Conservation (phyloP, 2,113 vertebrate species). For the Lipotes vexillifer region DNA sequence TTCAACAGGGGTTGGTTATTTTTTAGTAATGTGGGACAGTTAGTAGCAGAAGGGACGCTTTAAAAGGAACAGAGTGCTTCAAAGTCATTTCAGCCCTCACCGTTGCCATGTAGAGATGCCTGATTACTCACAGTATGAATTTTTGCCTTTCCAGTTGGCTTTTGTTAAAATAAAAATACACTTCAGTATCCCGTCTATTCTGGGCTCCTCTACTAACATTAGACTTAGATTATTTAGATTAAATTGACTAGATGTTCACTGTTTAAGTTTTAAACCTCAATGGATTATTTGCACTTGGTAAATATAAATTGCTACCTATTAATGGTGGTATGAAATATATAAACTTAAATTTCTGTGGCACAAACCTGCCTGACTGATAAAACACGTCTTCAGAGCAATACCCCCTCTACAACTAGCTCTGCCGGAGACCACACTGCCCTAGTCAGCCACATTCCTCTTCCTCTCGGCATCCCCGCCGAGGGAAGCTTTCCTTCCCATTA, state of each 20-base stretch:
- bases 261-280: not conserved
- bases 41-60: not conserved
- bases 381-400: not conserved
- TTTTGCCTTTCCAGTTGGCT: not conserved
- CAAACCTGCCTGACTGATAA: not conserved
- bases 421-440: not conserved
- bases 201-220: not conserved
- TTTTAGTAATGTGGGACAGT: not conserved
- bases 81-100: not conserved
- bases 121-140: not conserved
- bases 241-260: not conserved
- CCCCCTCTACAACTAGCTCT: not conserved
- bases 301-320: not conserved
- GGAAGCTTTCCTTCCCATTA: not conserved
- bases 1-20: not conserved
- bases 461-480: not conserved
- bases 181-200: not conserved
- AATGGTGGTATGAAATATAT: not conserved
- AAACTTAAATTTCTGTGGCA: not conserved
- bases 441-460: rapidly evolving
- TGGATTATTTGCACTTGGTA: not conserved
- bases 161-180: constrained; percentile 8
- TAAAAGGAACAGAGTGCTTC: not conserved
- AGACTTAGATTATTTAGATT: not conserved
- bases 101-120: not conserved